phyloP scores from a whole-genome alignment of 2,113 vertebrate species.

The Thomomys bottae region DNA sequence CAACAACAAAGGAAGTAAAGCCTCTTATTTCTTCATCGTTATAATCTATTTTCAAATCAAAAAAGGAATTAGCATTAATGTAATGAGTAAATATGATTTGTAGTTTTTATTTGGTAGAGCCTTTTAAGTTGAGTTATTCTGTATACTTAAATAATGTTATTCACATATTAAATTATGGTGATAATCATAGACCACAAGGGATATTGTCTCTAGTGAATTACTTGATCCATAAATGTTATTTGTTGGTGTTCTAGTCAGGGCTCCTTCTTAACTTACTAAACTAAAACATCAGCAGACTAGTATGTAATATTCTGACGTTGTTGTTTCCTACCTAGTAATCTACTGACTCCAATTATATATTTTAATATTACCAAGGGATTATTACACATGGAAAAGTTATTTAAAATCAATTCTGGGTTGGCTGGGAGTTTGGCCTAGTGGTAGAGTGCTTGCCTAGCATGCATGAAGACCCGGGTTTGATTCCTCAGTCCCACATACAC shows the following conservation, averaged over 20 bases:
- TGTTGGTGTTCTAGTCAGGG: background rate
- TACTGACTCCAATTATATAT: constrained; percentile 11
- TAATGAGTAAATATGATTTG: background rate
- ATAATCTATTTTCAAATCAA: background rate
- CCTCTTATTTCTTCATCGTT: too few relatives aligned
- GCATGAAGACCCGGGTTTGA: too few relatives aligned
- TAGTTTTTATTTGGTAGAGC: background rate
- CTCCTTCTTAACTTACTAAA: background rate
- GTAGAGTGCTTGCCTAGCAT: too few relatives aligned
- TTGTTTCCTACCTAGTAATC: background rate
- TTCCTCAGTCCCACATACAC: too few relatives aligned
- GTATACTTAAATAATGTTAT: constrained; percentile 25
- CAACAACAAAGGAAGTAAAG: too few relatives aligned
- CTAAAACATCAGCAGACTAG: constrained; percentile 12
- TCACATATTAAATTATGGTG: background rate
- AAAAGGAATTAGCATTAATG: background rate
- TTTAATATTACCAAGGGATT: background rate
- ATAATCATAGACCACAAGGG: background rate
- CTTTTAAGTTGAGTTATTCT: background rate
- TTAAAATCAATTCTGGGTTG: background rate
- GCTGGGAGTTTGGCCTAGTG: too few relatives aligned
- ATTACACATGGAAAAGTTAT: background rate
- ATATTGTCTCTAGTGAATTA: background rate
- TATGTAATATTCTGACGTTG: background rate
- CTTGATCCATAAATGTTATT: background rate